Evolutionary conservation across 2,797 vertebrate genomes (phyloP), one percentile per base, ranked within the genome.

Genomic region (Helicolenus hilgendorfi): DNA sequence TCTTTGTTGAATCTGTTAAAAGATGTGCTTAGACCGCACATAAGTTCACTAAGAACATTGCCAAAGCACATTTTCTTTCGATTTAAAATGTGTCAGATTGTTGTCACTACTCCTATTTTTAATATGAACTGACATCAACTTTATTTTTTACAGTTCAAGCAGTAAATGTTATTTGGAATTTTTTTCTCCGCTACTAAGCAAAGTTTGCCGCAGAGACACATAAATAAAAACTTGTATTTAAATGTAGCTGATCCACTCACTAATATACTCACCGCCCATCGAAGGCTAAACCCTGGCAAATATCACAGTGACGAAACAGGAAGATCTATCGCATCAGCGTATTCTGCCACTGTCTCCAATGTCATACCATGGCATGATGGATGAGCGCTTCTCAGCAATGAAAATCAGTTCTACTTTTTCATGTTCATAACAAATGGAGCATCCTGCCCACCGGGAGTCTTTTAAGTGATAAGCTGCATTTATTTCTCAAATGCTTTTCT

Each of bases 401-500:
- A 91, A 85, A 90, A 88, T 78, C 56, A 1, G 33, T 60, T 91
- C n/a, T 18, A 62, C 69, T 85, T 68, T 93, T 84, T 91, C 83
- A 83, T 81, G 68, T 84, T 86, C 62, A 79, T 38, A 86, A 91
- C 81, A 89, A 95, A 93, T 84, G 80, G 63, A 83, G 79, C 83
- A 63, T 91, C 86, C 20, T 77, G 76, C 80, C 90, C 91, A 77
- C 69, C 24, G 84, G 92, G 90, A 94, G 77, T 64, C 81, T 91
- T 95, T 93, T 81, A 89, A 87, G 86, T 80, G 92, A 95, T 94
- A 94, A 95, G 92, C 88, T 91, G 89, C 91, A 83, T 94, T 94
- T 89, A 93, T 95, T 96, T 94, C 82, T 81, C 76, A 91, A 94
- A 88, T 80, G 83, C 72, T 89, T 49, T 81, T 83, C 65, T 76